Conservation (phyloP, 2,113 vertebrate species). For the Bubalus kerabau region DNA sequence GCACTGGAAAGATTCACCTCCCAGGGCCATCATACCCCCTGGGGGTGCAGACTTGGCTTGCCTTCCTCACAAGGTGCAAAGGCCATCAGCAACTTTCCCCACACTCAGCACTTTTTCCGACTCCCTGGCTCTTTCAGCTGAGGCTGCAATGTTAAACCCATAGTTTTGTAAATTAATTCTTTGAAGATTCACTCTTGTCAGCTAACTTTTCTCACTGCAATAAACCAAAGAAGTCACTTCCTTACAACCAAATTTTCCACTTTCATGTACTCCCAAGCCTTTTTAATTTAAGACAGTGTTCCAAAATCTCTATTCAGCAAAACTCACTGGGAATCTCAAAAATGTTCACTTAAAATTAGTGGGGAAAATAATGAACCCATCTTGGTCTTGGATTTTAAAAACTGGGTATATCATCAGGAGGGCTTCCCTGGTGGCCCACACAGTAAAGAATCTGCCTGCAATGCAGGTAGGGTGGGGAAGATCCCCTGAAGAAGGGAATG, state of each 20-base stretch:
- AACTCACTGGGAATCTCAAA: background rate
- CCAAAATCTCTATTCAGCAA: slow-evolving; percentile 36
- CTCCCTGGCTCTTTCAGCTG: slow-evolving; percentile 56
- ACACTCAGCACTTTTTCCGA: background rate
- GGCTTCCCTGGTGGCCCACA: background rate
- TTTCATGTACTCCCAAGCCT: background rate
- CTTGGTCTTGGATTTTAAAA: background rate
- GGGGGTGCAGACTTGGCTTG: background rate
- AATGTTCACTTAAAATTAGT: background rate
- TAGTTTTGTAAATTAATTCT: slow-evolving; percentile 58
- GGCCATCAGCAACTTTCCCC: background rate
- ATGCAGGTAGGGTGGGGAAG: background rate
- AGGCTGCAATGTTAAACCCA: background rate
- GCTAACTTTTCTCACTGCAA: slow-evolving; percentile 20
- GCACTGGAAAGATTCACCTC: too few species aligned
- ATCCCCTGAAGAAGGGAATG: background rate
- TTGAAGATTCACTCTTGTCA: slow-evolving; percentile 54
- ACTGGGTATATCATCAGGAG: background rate
- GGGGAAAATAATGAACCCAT: background rate
- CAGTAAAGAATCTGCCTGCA: background rate
- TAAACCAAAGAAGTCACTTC: slow-evolving; percentile 17
- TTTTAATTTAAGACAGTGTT: slow-evolving; percentile 2
- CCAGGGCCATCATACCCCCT: rapidly evolving
- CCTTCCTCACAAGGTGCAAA: background rate
- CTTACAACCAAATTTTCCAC: background rate